A percentile compares a stretch with the other conserved stretches of the same genome.
Evolutionary conservation across 2,888 invertebrate species (phyloP).

Genomic region (Hyalella azteca): DNA sequence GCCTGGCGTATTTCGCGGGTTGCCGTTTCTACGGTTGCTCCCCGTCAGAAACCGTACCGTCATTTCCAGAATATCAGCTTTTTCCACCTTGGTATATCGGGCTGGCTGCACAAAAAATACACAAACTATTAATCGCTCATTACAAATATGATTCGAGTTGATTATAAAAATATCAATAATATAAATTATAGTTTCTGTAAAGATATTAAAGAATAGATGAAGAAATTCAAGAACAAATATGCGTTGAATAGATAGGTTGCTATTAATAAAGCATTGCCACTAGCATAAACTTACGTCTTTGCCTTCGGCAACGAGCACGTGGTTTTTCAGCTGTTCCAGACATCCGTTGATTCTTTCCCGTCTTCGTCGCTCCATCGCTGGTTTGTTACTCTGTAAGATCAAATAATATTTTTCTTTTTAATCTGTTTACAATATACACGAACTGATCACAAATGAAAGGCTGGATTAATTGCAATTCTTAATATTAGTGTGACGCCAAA

Average conservation of each 20-base stretch:
- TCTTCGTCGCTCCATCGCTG: conserved; percentile 38
- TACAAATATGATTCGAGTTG: no score
- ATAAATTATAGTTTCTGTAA: no score
- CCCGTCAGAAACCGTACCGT: conserved; percentile 27
- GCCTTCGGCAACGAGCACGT: conserved; percentile 25
- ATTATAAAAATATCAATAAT: no score
- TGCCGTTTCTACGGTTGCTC: neutral
- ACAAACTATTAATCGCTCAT: neutral
- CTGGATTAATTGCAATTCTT: no score
- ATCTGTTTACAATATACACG: no score
- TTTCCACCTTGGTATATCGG: conserved; percentile 33
- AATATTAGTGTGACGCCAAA: no score
- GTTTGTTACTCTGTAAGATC: conserved; percentile 38
- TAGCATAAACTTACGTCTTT: conserved; percentile 32
- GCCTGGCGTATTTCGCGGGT: neutral
- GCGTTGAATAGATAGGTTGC: no score
- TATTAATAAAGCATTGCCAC: no score
- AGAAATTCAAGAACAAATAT: no score
- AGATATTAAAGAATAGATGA: no score
- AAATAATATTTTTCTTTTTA: no score
- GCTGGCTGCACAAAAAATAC: conserved; percentile 6
- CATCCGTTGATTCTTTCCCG: conserved; percentile 40
- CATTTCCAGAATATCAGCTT: conserved; percentile 42
- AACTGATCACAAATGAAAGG: no score
- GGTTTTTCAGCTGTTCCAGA: conserved; percentile 21